Percentiles rank a stretch among this genome's conserved stretches.
Conservation (phyloP, 2,797 vertebrate genomes). For the Atherinosoma microstoma region DNA sequence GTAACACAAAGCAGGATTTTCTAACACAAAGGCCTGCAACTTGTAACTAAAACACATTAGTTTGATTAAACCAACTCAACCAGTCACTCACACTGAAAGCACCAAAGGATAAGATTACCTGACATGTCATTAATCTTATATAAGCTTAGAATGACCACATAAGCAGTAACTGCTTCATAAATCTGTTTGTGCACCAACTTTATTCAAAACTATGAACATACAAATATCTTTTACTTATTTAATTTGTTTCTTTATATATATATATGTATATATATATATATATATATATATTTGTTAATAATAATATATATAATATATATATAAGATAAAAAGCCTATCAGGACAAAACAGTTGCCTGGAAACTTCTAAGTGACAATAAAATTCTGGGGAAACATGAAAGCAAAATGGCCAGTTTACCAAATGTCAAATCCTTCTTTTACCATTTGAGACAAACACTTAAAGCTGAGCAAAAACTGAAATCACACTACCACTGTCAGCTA, state of each 20-base stretch:
- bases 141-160: neutral
- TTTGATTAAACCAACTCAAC: neutral
- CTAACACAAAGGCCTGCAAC: neutral
- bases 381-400: neutral
- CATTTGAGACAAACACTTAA: neutral
- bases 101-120: neutral
- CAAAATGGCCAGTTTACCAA: neutral
- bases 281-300: too few relatives aligned
- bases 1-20: neutral
- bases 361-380: neutral
- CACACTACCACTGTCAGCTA: conserved; percentile 23
- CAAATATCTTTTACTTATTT: too few relatives aligned
- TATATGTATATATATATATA: too few relatives aligned
- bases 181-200: neutral
- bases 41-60: neutral
- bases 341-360: neutral
- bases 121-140: neutral
- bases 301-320: too few relatives aligned
- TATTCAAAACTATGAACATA: neutral
- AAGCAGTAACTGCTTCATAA: neutral
- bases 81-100: neutral
- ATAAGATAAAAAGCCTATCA: neutral
- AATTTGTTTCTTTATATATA: too few relatives aligned
- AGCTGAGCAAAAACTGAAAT: conserved; percentile 27
- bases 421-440: conserved; percentile 17